These are phyloP conservation scores for Dolichotis patagonum DNA, from an alignment of 2,113 vertebrate species.

Conservation along the genomic window DNA sequence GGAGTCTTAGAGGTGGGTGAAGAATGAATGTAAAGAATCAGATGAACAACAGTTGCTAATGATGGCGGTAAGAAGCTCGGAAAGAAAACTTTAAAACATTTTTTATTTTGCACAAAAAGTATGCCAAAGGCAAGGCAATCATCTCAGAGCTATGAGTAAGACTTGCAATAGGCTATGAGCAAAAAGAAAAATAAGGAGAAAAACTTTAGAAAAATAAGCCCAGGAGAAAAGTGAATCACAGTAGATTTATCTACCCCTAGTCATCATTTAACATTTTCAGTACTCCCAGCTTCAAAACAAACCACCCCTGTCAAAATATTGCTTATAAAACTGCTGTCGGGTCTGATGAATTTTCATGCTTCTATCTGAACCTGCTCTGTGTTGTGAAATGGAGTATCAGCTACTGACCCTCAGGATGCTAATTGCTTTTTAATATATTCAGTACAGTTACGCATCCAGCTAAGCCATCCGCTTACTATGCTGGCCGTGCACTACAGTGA, in stretches of 20 bases:
- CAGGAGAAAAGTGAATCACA: neutral
- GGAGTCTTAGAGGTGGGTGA: neutral
- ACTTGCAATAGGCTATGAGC: neutral
- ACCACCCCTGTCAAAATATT: constrained; percentile 56
- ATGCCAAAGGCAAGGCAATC: neutral
- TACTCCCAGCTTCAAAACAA: constrained; percentile 18
- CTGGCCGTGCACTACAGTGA: neutral
- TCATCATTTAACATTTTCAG: neutral
- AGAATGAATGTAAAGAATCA: neutral
- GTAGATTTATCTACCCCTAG: neutral
- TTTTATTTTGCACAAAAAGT: neutral
- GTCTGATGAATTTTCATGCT: constrained; percentile 33
- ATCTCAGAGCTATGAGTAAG: neutral
- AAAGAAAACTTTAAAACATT: neutral
- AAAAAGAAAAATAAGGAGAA: neutral
- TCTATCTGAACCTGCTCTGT: neutral
- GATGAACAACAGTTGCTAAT: accelerated
- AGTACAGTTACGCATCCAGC: neutral
- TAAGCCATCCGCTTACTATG: neutral
- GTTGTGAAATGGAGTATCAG: constrained; percentile 56
- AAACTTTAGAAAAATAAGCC: neutral
- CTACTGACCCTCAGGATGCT: constrained; percentile 56
- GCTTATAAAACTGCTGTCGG: neutral
- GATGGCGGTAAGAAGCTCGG: neutral
- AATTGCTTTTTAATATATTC: constrained; percentile 41